Conservation (phyloP, 2,888 invertebrate genomes). For the Scaptomyza flava region DNA sequence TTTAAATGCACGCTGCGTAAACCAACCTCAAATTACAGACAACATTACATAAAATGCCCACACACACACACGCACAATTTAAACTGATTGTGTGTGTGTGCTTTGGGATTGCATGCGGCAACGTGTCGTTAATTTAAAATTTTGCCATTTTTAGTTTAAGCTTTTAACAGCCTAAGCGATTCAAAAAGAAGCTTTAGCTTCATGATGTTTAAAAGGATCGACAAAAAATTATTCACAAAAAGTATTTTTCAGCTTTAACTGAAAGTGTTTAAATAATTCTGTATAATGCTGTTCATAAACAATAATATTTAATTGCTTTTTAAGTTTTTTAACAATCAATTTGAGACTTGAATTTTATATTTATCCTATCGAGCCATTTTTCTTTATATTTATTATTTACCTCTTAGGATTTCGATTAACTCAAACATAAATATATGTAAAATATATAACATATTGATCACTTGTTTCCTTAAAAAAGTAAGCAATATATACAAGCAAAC, state of each 20-base stretch:
- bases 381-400: too few species aligned
- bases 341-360: too few species aligned
- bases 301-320: neutral
- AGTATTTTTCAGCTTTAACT: neutral
- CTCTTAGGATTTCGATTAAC: too few species aligned
- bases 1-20: slow-evolving; percentile 70
- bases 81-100: slow-evolving; percentile 18
- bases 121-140: slow-evolving; percentile 65
- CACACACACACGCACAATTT: slow-evolving; percentile 35
- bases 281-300: neutral
- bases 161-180: slow-evolving; percentile 42
- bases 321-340: too few species aligned
- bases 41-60: slow-evolving; percentile 65
- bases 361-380: too few species aligned
- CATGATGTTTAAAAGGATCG: neutral
- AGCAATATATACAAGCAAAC: neutral
- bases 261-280: neutral
- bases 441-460: too few species aligned
- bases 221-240: neutral
- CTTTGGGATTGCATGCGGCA: slow-evolving; percentile 26
- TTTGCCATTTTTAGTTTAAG: slow-evolving; percentile 68
- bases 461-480: too few species aligned
- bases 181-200: slow-evolving; percentile 4
- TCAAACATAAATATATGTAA: too few species aligned
- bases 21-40: slow-evolving; percentile 73